These are phyloP conservation scores for Psettodes erumei DNA, from an alignment of 2,113 vertebrate species.

Conservation along the genomic window DNA sequence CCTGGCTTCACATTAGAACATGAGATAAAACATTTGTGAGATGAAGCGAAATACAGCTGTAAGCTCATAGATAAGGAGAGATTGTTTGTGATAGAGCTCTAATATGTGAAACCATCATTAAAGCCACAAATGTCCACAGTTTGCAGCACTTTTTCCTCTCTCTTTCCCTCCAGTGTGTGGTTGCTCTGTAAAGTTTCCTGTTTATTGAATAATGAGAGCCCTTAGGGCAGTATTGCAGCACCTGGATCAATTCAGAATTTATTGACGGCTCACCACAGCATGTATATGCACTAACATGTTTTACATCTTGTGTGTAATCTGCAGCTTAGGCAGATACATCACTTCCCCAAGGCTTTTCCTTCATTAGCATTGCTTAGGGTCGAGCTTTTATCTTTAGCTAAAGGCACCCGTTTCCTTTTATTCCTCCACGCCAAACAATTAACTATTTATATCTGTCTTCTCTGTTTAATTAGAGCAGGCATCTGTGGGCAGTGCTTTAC, in stretches of 20 bases:
- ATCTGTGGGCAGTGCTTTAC: slow-evolving; percentile 25
- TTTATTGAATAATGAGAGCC: neutral
- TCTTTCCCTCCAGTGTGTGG: neutral
- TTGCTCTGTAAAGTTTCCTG: neutral
- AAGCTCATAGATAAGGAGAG: slow-evolving; percentile 30
- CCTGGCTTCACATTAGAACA: neutral
- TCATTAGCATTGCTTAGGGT: neutral
- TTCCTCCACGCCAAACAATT: neutral
- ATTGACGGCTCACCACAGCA: neutral
- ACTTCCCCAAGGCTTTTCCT: neutral
- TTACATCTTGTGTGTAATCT: slow-evolving; percentile 1
- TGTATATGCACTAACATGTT: neutral
- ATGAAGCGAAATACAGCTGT: slow-evolving; percentile 22
- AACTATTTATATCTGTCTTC: slow-evolving; percentile 47
- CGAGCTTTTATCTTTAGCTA: neutral
- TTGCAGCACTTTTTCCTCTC: neutral
- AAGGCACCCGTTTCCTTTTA: neutral
- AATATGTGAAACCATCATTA: neutral
- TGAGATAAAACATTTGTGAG: slow-evolving; percentile 1
- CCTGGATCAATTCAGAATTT: neutral
- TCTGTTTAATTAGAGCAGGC: slow-evolving; percentile 58
- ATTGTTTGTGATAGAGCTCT: neutral
- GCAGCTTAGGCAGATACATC: neutral
- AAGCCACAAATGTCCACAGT: neutral
- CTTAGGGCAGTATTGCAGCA: too few relatives aligned